A percentile compares a stretch with the other conserved stretches of the same genome.
Evolutionary conservation across 2,797 vertebrate species (phyloP).

Genomic region (Setipinna tenuifilis): DNA sequence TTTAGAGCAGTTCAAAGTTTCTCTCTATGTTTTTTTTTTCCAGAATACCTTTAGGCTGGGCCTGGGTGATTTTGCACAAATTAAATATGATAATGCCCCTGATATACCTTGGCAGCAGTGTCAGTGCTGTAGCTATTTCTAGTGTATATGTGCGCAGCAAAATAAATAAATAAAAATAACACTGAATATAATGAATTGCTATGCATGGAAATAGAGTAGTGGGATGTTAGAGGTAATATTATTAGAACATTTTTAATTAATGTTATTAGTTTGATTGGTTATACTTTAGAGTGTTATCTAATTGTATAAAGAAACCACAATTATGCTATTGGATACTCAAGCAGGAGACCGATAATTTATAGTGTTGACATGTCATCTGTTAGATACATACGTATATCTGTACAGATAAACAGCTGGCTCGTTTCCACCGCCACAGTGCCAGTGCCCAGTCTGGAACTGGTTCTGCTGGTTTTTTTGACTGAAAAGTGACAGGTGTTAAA

Average conservation of each 20-base stretch:
- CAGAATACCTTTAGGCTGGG: background rate
- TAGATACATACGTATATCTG: no score
- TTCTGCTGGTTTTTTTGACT: no score
- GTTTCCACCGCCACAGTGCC: no score
- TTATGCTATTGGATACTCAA: background rate
- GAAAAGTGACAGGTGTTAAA: no score
- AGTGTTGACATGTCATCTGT: background rate
- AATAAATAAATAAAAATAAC: background rate
- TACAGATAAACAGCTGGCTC: no score
- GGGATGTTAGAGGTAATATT: no score
- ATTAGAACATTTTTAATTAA: no score
- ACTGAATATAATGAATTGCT: no score
- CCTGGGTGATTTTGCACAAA: background rate
- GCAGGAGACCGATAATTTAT: background rate
- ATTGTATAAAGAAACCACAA: background rate
- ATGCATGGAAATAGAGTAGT: no score
- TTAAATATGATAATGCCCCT: conserved; percentile 2
- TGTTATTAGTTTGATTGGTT: background rate
- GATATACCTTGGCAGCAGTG: background rate
- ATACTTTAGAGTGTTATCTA: background rate
- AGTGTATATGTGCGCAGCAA: background rate
- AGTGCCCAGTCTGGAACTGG: no score
- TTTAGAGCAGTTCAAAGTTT: background rate
- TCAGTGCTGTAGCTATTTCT: background rate
- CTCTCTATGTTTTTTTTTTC: background rate